phyloP scores from a whole-genome alignment of 2,888 invertebrate genomes.

The Harmothoe impar region DNA sequence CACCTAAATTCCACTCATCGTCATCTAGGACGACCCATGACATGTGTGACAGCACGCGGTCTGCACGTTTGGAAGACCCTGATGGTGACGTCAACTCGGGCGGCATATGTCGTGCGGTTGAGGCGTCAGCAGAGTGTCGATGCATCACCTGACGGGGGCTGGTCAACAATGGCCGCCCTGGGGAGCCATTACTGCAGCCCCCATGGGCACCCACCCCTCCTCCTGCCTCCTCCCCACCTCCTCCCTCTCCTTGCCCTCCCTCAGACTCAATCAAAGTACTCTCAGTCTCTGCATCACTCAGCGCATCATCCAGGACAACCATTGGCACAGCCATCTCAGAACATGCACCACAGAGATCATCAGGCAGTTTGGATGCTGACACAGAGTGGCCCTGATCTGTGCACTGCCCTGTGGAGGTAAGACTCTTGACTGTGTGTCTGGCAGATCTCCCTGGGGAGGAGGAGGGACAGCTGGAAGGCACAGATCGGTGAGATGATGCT shows the following conservation, averaged over 20 bases:
- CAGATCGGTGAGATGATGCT: background rate
- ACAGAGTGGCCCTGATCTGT: background rate
- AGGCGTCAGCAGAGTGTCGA: background rate
- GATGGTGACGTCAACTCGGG: background rate
- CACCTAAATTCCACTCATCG: conserved; percentile 58
- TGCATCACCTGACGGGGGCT: background rate
- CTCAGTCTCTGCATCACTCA: background rate
- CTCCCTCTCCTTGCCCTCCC: background rate
- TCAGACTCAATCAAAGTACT: background rate
- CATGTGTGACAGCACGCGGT: conserved; percentile 37
- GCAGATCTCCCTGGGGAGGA: background rate
- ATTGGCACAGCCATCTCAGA: background rate
- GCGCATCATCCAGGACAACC: background rate
- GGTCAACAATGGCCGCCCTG: background rate
- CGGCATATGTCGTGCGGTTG: background rate
- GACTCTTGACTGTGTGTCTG: background rate
- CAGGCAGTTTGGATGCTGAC: background rate
- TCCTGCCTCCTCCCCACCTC: background rate
- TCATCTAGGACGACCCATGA: conserved; percentile 34
- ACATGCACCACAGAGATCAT: too few species aligned
- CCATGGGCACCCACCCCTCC: background rate
- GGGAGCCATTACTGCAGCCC: background rate
- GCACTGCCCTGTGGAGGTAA: background rate
- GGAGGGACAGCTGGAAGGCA: background rate
- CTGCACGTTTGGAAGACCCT: background rate